Percentiles rank a stretch among this genome's conserved stretches.
phyloP scores from a whole-genome alignment of 2,888 invertebrate genomes.

The Drosophila nr. fundita region DNA sequence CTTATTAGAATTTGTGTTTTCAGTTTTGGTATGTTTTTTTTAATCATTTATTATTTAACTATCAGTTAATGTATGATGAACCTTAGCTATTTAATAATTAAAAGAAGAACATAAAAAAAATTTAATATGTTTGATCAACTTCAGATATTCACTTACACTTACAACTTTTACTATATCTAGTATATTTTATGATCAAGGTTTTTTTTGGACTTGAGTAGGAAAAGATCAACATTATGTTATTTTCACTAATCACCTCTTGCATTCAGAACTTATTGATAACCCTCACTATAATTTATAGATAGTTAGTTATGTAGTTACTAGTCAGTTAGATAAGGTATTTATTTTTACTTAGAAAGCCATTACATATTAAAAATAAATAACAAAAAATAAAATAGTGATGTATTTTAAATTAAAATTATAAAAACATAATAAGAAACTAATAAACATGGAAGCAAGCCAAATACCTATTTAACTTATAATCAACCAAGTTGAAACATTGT shows the following conservation, averaged over 20 bases:
- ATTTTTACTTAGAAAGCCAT: accelerated
- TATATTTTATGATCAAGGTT: neutral
- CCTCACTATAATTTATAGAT: neutral
- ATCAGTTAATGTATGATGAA: neutral
- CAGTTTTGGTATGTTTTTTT: conserved; percentile 30
- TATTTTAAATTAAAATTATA: neutral
- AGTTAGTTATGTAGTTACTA: neutral
- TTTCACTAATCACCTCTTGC: neutral
- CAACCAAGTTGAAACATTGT: neutral
- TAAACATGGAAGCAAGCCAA: neutral
- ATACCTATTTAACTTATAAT: neutral
- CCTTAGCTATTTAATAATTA: neutral
- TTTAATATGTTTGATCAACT: neutral
- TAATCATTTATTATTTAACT: neutral
- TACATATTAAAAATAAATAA: neutral
- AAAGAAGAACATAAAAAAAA: neutral
- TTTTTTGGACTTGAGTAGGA: neutral
- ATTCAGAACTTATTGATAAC: neutral
- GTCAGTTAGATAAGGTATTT: neutral
- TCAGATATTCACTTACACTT: neutral
- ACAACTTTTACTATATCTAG: neutral
- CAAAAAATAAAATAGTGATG: neutral
- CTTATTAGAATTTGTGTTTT: neutral
- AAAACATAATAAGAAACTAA: neutral
- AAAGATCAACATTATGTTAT: neutral